Evolutionary conservation across 2,113 vertebrate species (phyloP).

Genomic region (Motacilla tschutschensis): DNA sequence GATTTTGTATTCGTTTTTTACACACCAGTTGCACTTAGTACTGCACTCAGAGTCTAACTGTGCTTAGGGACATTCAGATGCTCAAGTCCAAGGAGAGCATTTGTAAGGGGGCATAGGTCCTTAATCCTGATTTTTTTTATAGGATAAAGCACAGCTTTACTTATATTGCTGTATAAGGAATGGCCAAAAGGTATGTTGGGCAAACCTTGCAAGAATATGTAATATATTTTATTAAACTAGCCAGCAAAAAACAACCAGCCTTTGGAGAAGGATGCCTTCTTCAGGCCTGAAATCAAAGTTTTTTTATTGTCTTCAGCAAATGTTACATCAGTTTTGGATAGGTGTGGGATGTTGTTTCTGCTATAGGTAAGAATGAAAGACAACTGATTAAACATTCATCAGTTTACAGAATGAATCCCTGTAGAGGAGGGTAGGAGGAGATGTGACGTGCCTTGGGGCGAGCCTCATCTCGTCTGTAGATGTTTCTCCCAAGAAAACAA

Average conservation of each 20-base stretch:
- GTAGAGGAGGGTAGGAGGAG: not conserved
- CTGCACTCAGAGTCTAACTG: not conserved
- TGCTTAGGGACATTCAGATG: not conserved
- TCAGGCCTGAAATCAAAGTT: not conserved
- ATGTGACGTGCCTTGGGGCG: not conserved
- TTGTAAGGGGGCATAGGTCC: not conserved
- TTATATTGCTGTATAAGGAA: not conserved
- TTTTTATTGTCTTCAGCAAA: not conserved
- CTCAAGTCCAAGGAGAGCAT: not conserved
- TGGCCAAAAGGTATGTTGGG: fast-evolving
- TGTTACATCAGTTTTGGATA: not conserved
- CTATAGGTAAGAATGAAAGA: not conserved
- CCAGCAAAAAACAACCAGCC: not conserved
- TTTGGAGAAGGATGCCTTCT: not conserved
- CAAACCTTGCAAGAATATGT: not conserved
- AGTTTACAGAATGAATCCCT: not conserved
- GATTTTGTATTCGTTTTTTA: not conserved
- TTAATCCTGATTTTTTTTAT: not conserved
- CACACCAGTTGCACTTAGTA: not conserved
- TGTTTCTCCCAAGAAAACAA: not conserved
- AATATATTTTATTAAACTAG: not conserved
- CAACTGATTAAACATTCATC: not conserved
- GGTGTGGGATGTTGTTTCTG: not conserved
- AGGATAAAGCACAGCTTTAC: not conserved
- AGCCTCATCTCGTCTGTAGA: not conserved